Percentiles rank a stretch among this genome's conserved stretches.
Conservation (phyloP, 37 sponge, comb jelly and placozoan species). For the Beroe forskalii region DNA sequence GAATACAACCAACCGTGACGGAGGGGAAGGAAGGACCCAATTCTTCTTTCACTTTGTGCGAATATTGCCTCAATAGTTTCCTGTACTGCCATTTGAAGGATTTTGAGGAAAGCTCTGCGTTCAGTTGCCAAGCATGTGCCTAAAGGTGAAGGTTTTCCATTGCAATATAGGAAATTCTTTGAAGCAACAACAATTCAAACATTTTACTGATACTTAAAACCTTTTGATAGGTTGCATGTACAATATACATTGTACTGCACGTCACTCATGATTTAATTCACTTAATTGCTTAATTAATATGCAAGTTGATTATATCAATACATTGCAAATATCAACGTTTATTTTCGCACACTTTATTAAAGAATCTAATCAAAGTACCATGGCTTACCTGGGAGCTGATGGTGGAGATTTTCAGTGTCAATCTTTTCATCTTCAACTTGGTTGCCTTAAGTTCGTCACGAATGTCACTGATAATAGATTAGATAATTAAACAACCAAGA, state of each 20-base stretch:
- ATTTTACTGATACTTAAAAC: too few species aligned
- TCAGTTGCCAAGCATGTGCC: constrained; percentile 44
- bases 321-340: too few species aligned
- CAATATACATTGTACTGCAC: too few species aligned
- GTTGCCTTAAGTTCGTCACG: background rate
- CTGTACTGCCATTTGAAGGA: constrained; percentile 11
- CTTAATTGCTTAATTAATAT: too few species aligned
- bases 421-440: background rate
- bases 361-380: too few species aligned
- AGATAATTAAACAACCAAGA: too few species aligned
- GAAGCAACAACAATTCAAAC: background rate
- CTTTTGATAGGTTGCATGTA: too few species aligned
- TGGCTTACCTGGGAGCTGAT: background rate
- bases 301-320: too few species aligned
- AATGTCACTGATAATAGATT: constrained; percentile 5
- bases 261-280: too few species aligned
- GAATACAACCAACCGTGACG: constrained; percentile 47
- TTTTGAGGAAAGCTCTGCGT: background rate
- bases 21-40: constrained; percentile 57
- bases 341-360: too few species aligned
- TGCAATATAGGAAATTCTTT: background rate
- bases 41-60: constrained; percentile 9
- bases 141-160: background rate
- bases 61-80: constrained; percentile 5
- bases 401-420: background rate